Conservation (phyloP, 2,888 invertebrate genomes). For the Smittia sp. region DNA sequence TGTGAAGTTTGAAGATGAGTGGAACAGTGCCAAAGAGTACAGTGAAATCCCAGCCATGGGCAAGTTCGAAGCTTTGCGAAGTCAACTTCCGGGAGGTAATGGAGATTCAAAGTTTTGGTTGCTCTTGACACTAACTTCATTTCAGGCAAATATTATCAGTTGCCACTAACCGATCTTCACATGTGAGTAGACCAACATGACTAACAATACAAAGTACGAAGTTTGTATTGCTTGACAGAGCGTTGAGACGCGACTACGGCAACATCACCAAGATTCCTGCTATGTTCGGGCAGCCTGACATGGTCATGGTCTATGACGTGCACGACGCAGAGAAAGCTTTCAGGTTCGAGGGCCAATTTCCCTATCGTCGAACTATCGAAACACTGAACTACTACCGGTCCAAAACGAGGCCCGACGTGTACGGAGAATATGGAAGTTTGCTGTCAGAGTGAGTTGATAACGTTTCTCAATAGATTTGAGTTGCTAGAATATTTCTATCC, state of each 20-base stretch:
- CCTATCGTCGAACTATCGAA: conserved; percentile 21
- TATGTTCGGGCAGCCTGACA: conserved; percentile 48
- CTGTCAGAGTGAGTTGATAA: conserved; percentile 45
- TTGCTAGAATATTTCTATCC: too few relatives aligned
- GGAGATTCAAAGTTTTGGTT: background rate
- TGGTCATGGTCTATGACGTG: conserved; percentile 55
- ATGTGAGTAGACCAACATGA: too few relatives aligned
- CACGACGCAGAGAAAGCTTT: conserved; percentile 54
- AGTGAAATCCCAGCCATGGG: background rate
- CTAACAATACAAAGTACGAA: too few relatives aligned
- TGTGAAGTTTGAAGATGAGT: background rate
- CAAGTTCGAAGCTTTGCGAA: background rate
- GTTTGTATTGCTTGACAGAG: too few relatives aligned
- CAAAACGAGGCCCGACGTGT: background rate
- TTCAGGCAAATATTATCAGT: background rate
- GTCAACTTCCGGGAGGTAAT: background rate
- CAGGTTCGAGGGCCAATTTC: conserved; percentile 42
- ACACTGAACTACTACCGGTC: conserved; percentile 37
- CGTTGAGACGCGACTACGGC: conserved; percentile 34
- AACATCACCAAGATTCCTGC: conserved; percentile 52
- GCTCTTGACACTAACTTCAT: background rate
- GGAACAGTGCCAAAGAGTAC: background rate
- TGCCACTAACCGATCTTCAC: too few relatives aligned
- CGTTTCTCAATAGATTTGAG: background rate
- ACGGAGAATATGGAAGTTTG: conserved; percentile 44